Evolutionary conservation across 2,797 vertebrate genomes (phyloP), one percentile per base, ranked within the genome.

Genomic region (Paedocypris micromegethes): DNA sequence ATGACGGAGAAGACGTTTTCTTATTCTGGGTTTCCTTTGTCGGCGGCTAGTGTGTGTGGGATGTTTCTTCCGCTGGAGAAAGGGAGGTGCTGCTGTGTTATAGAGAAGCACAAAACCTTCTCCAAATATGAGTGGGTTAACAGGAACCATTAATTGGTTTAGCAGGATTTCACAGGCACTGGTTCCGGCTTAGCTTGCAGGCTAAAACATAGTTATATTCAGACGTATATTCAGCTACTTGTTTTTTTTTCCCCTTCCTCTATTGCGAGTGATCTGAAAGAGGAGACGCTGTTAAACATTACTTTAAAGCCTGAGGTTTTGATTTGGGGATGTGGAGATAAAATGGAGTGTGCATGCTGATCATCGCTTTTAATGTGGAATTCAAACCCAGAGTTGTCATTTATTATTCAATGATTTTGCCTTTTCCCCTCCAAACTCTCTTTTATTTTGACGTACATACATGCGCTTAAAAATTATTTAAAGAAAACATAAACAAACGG

Each of bases 111-210:
- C 86, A 86, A 83, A 23, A 86, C 77, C 83, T 68, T 78, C 80
- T 78, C 80, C 70, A 77, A 83, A 86, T 84, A 86, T 82, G 85
- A 85, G 86, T 85, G 86, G 85, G 86, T 85, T 88, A 88, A 84
- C 82, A 82, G 81, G 82, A 87, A 82, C 80, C 85, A 87, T 88
- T 89, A 87, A 89, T 88, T 88, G 85, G 83, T 88, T 91, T 88
- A 87, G 81, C 76, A 68, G 84, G 79, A 88, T 87, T 78, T 79
- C 82, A 68, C 78, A 85, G 81, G 80, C 79, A 84, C 80, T 72
- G 77, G 83, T 85, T 86, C 75, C 67, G 74, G 80, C 80, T 87
- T 84, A 75, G 82, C 85, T 82, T 74, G 72, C 39, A 82, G 81
- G 80, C 72, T 75, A 72, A 84, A 82, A 77, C 81, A 83, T 64